Conservation (phyloP, 2,113 vertebrate species). For the Trochalopteron elliotii region DNA sequence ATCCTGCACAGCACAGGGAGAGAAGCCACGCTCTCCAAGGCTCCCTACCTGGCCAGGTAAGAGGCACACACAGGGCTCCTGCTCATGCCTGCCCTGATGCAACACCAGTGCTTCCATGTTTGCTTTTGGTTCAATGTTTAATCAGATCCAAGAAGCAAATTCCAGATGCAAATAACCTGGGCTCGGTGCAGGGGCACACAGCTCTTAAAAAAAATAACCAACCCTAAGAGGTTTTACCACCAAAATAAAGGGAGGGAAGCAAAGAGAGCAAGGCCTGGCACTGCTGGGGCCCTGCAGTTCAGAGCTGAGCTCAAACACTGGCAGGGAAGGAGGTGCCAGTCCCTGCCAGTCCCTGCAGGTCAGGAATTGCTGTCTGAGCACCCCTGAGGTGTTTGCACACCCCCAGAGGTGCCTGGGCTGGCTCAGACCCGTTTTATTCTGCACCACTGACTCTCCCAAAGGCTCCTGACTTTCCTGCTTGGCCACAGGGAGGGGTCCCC, state of each 20-base stretch:
- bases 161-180: neutral
- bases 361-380: neutral
- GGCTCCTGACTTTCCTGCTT: neutral
- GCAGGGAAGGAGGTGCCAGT: neutral
- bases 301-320: rapidly evolving
- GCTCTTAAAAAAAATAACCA: neutral
- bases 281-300: neutral
- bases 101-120: neutral
- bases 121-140: constrained; percentile 38
- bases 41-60: neutral
- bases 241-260: neutral
- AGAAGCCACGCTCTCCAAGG: neutral
- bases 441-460: neutral
- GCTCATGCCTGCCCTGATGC: neutral
- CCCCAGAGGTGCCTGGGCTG: neutral
- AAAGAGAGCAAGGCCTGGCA: neutral
- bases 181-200: rapidly evolving
- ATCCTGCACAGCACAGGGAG: neutral
- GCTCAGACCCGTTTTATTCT: neutral
- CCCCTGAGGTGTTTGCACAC: neutral
- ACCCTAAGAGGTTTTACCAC: neutral
- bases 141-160: neutral
- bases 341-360: neutral
- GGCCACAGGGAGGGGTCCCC: neutral
- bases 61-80: neutral